Percentiles rank a stretch among this genome's conserved stretches.
These are phyloP conservation scores for Paraescarpia echinospica DNA, from an alignment of 1,140 invertebrate genomes.

Conservation along the genomic window DNA sequence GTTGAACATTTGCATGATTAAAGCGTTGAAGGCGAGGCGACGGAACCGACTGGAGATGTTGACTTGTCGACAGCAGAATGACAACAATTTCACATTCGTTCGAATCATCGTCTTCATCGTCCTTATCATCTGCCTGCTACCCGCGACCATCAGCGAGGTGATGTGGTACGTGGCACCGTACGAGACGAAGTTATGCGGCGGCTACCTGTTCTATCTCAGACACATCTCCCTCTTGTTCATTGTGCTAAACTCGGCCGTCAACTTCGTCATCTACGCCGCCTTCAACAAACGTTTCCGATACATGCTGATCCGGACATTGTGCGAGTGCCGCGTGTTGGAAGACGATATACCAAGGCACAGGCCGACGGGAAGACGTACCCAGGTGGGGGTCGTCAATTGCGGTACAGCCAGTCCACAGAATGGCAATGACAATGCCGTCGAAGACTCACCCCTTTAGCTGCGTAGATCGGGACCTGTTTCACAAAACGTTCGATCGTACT, in stretches of 20 bases:
- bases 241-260: constrained; percentile 25
- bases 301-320: neutral
- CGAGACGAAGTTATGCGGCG: constrained; percentile 16
- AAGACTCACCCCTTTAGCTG: too few relatives aligned
- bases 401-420: too few relatives aligned
- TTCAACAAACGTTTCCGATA: constrained; percentile 31
- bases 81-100: constrained; percentile 32
- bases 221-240: constrained; percentile 24
- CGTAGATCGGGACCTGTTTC: too few relatives aligned
- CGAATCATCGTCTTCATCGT: constrained; percentile 30
- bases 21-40: constrained; percentile 21
- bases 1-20: constrained; percentile 30
- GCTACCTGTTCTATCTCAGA: constrained; percentile 30
- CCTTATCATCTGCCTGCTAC: constrained; percentile 30
- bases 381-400: neutral
- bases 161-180: constrained; percentile 22
- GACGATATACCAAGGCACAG: too few relatives aligned
- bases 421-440: too few relatives aligned
- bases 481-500: too few relatives aligned
- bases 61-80: constrained; percentile 29
- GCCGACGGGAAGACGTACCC: neutral
- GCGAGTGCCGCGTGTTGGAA: too few relatives aligned
- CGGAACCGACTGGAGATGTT: constrained; percentile 29
- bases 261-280: constrained; percentile 30
- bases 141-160: constrained; percentile 26